Evolutionary conservation across 2,113 vertebrate genomes (phyloP).

Genomic region (Seriola aureovittata): DNA sequence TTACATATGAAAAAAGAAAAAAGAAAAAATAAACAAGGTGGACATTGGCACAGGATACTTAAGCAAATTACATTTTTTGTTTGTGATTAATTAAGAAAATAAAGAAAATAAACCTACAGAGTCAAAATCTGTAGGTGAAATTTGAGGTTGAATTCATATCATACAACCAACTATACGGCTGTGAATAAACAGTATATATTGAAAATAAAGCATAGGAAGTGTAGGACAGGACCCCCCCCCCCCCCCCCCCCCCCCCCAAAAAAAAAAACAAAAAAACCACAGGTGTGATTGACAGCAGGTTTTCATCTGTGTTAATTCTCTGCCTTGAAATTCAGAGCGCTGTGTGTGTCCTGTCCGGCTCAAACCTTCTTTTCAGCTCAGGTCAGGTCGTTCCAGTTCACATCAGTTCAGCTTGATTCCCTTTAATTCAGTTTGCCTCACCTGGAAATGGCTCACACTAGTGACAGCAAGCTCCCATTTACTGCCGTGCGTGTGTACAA

Average conservation of each 20-base stretch:
- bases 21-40: too few species aligned
- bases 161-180: background rate
- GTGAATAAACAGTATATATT: background rate
- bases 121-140: background rate
- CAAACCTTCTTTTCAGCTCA: conserved; percentile 38
- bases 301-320: conserved; percentile 40
- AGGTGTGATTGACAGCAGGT: background rate
- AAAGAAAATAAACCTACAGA: too few species aligned
- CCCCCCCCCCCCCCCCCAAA: too few species aligned
- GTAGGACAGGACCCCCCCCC: too few species aligned
- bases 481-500: background rate
- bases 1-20: background rate
- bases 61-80: too few species aligned
- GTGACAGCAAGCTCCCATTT: conserved; percentile 35
- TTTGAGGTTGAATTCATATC: background rate
- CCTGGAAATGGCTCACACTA: conserved; percentile 39
- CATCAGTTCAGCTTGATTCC: conserved; percentile 59
- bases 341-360: conserved; percentile 21
- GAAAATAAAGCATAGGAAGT: background rate
- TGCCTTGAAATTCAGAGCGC: conserved; percentile 8
- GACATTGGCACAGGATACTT: too few species aligned
- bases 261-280: background rate
- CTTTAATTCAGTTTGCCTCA: conserved; percentile 60
- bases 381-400: conserved; percentile 53
- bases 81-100: too few species aligned